phyloP scores from a whole-genome alignment of 2,113 vertebrate genomes.

The Okapia johnstoni region DNA sequence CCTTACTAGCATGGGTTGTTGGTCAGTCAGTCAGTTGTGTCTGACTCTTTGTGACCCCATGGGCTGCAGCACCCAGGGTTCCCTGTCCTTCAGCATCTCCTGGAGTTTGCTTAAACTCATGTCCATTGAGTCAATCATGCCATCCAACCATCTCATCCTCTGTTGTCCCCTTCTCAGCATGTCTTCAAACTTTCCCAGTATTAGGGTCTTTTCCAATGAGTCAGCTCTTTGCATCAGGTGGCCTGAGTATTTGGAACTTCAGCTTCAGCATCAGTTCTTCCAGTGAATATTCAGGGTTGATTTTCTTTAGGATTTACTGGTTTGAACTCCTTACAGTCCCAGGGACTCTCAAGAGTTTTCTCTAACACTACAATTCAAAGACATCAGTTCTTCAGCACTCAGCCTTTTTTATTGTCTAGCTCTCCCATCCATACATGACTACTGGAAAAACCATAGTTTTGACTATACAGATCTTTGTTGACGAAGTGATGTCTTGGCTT shows the following conservation, averaged over 20 bases:
- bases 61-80: not conserved
- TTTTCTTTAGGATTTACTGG: not conserved
- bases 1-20: not conserved
- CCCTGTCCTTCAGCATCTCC: not conserved
- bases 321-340: not conserved
- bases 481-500: not conserved
- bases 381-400: not conserved
- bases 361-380: not conserved
- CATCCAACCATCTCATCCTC: not conserved
- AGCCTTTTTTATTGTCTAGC: not conserved
- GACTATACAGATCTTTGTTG: not conserved
- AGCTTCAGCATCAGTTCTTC: not conserved
- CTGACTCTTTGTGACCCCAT: not conserved
- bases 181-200: not conserved
- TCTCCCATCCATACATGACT: not conserved
- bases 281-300: not conserved
- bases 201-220: not conserved
- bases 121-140: not conserved
- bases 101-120: accelerated
- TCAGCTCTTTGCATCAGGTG: not conserved
- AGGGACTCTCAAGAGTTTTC: not conserved
- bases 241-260: not conserved
- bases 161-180: not conserved
- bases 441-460: not conserved
- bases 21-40: not conserved